Evolutionary conservation across 2,113 vertebrate genomes (phyloP).

Genomic region (Empidonax alnorum): DNA sequence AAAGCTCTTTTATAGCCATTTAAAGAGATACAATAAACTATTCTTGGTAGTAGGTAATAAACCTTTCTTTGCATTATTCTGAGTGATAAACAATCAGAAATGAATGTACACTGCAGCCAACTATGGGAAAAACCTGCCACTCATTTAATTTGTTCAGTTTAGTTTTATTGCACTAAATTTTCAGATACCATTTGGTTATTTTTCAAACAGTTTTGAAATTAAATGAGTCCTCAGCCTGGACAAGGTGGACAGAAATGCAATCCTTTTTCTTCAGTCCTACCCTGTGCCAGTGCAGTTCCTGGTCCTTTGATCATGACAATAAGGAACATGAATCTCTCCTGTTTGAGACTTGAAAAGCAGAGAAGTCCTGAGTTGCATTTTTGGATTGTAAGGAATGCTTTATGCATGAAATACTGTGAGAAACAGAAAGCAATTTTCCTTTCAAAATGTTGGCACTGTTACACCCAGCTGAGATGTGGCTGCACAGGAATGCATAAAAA

Average conservation of each 20-base stretch:
- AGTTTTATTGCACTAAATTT: background rate
- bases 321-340: background rate
- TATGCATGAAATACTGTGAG: background rate
- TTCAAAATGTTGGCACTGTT: background rate
- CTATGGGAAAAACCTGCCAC: rapidly evolving
- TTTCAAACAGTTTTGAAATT: background rate
- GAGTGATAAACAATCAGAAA: background rate
- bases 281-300: background rate
- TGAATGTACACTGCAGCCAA: background rate
- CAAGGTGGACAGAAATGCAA: background rate
- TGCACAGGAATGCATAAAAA: background rate
- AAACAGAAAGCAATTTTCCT: conserved; percentile 27
- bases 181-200: background rate
- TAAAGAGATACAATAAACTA: background rate
- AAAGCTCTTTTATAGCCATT: background rate
- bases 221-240: background rate
- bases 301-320: background rate
- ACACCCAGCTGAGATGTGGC: background rate
- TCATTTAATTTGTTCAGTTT: background rate
- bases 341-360: background rate
- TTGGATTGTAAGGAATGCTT: background rate
- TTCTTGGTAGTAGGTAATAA: background rate
- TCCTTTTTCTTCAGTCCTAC: background rate
- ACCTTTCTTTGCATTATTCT: background rate
- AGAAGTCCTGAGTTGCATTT: background rate